A percentile compares a stretch with the other conserved stretches of the same genome.
phyloP scores from a whole-genome alignment of 2,888 invertebrate genomes.

The Rhingia rostrata region DNA sequence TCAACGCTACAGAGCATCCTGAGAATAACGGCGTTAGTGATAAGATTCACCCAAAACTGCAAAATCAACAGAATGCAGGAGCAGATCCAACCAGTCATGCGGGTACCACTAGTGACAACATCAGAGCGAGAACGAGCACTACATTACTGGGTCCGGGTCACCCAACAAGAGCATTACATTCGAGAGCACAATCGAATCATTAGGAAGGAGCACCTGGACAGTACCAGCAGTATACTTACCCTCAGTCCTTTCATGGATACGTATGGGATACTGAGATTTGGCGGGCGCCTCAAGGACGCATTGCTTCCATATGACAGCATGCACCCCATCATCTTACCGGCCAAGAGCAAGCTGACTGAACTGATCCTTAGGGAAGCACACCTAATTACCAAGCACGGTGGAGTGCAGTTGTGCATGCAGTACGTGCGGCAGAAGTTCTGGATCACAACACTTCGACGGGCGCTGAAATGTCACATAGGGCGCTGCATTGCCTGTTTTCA shows the following conservation, averaged over 20 bases:
- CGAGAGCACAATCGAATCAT: neutral
- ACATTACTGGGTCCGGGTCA: neutral
- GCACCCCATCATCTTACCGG: too few relatives aligned
- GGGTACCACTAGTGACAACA: neutral
- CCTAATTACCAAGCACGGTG: too few relatives aligned
- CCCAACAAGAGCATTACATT: neutral
- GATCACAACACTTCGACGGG: too few relatives aligned
- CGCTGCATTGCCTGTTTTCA: too few relatives aligned
- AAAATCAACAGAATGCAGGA: too few relatives aligned
- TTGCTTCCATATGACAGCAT: constrained; percentile 10
- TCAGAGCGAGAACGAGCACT: constrained; percentile 3
- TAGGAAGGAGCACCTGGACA: neutral
- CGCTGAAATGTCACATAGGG: too few relatives aligned
- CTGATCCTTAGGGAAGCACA: too few relatives aligned
- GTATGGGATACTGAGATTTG: constrained; percentile 3
- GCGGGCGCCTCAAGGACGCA: constrained; percentile 15
- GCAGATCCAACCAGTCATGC: neutral
- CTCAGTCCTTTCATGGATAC: constrained; percentile 22
- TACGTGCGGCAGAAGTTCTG: too few relatives aligned
- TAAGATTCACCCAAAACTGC: neutral
- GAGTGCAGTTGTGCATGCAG: too few relatives aligned
- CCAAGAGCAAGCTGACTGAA: too few relatives aligned
- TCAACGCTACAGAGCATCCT: constrained; percentile 18
- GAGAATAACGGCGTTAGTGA: constrained; percentile 12
- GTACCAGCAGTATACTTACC: constrained; percentile 3